These are phyloP conservation scores for Spodoptera littoralis DNA, from an alignment of 2,888 invertebrate species.

Conservation along the genomic window DNA sequence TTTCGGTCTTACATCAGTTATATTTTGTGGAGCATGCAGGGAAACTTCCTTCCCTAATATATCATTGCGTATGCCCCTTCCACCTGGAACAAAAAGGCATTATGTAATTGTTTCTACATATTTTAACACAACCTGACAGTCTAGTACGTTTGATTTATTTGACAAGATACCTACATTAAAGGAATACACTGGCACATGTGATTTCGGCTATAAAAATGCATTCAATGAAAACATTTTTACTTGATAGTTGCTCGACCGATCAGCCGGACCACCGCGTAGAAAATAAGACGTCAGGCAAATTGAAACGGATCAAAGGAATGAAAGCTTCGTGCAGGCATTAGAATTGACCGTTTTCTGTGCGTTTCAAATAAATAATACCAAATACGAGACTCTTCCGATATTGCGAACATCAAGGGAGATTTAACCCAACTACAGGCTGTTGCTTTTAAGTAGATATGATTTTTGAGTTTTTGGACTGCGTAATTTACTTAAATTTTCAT, in stretches of 20 bases:
- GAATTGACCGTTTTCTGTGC: conserved; percentile 75
- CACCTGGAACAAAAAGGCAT: too few relatives aligned
- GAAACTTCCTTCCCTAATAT: too few relatives aligned
- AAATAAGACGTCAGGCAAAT: conserved; percentile 86
- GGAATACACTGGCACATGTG: too few relatives aligned
- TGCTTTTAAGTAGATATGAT: conserved; percentile 7
- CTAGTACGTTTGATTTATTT: too few relatives aligned
- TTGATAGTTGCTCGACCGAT: conserved; percentile 28
- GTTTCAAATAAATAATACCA: conserved; percentile 81
- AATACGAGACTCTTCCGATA: conserved; percentile 75
- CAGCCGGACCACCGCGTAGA: conserved; percentile 80
- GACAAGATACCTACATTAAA: too few relatives aligned
- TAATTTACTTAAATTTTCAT: background rate
- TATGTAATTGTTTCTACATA: too few relatives aligned
- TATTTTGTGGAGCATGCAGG: too few relatives aligned
- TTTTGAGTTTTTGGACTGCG: background rate
- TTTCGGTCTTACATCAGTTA: too few relatives aligned
- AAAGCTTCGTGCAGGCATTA: conserved; percentile 80
- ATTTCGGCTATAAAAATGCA: background rate
- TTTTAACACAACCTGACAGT: too few relatives aligned
- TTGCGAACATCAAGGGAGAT: conserved; percentile 63
- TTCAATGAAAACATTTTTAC: conserved; percentile 25
- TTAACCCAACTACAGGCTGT: conserved; percentile 65
- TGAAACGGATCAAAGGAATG: conserved; percentile 80
- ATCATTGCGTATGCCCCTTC: too few relatives aligned